A percentile compares a stretch with the other conserved stretches of the same genome.
Conservation (phyloP, 2,888 invertebrate genomes). For the Mimachlamys varia region DNA sequence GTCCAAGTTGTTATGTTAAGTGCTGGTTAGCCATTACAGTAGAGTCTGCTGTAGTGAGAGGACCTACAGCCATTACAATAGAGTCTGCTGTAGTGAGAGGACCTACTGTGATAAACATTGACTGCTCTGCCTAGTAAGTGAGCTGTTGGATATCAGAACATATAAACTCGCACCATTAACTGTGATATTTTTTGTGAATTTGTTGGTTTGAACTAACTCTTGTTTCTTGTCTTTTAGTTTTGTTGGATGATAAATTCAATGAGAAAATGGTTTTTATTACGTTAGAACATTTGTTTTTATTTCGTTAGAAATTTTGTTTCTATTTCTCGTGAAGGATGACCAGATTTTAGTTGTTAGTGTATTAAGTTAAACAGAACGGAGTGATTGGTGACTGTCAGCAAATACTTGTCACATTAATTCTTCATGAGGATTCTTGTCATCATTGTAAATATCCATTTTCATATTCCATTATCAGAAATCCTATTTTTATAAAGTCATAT, state of each 20-base stretch:
- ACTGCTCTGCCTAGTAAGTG: not conserved
- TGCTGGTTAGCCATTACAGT: not conserved
- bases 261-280: not conserved
- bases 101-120: not conserved
- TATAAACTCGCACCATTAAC: not conserved
- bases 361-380: not conserved
- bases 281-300: no score
- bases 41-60: not conserved
- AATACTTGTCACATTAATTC: not conserved
- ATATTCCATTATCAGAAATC: not conserved
- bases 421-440: not conserved
- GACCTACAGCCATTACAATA: no score
- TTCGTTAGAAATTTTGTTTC: no score
- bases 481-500: not conserved
- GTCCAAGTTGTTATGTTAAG: not conserved
- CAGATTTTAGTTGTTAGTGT: not conserved
- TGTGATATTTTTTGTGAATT: constrained; percentile 27
- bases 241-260: not conserved
- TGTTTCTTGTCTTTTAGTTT: not conserved
- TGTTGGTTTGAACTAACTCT: not conserved
- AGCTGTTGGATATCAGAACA: no score
- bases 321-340: no score
- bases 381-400: not conserved
- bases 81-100: no score
- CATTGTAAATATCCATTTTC: constrained; percentile 21